A percentile compares a stretch with the other conserved stretches of the same genome.
These are phyloP conservation scores for Steatornis caripensis DNA, from an alignment of 2,113 vertebrate genomes.

Conservation along the genomic window DNA sequence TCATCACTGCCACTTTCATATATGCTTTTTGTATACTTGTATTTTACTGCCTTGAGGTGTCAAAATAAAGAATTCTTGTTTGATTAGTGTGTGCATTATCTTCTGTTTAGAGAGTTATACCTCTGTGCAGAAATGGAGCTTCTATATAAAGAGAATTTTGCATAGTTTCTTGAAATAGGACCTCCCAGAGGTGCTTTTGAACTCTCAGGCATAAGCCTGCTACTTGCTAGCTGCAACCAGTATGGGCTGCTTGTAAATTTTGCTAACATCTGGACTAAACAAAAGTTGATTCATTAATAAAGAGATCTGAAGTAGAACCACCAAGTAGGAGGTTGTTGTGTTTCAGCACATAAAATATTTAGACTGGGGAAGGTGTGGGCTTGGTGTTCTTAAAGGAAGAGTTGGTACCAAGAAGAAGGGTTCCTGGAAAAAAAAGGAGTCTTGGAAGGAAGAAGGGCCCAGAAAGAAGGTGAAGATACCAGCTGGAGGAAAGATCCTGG, in stretches of 20 bases:
- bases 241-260: background rate
- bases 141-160: background rate
- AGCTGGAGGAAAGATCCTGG: background rate
- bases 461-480: background rate
- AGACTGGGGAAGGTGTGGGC: background rate
- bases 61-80: constrained; percentile 70
- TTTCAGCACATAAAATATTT: background rate
- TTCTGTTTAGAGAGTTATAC: background rate
- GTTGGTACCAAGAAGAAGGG: background rate
- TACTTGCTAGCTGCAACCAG: background rate
- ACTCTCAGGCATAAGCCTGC: background rate
- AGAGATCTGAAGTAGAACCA: background rate
- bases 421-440: background rate
- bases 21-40: constrained; percentile 36
- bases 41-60: constrained; percentile 57
- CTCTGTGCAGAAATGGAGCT: background rate
- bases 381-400: background rate
- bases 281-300: background rate
- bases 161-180: background rate
- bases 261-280: background rate
- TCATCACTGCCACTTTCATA: constrained; percentile 60
- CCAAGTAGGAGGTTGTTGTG: background rate
- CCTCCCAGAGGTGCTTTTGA: background rate
- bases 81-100: background rate
- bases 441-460: background rate